These are phyloP conservation scores for Lota lota DNA, from an alignment of 2,113 vertebrate genomes.

Conservation along the genomic window DNA sequence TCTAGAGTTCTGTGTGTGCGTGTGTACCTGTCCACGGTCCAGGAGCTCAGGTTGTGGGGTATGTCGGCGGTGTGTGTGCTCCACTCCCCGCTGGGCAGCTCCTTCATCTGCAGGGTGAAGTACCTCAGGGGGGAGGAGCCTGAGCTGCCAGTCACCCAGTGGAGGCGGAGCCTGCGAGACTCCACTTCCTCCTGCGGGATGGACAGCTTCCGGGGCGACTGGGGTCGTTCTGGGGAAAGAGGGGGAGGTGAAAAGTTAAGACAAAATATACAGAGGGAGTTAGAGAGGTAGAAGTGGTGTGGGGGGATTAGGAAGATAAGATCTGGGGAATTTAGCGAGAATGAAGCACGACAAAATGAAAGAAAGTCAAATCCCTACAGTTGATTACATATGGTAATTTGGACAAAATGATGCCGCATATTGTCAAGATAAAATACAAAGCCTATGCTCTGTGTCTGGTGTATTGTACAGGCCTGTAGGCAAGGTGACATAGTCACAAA, in stretches of 20 bases:
- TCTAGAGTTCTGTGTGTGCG: not conserved
- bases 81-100: conserved; percentile 82
- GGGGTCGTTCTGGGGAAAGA: conserved; percentile 81
- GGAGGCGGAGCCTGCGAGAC: conserved; percentile 76
- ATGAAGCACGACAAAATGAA: conserved; percentile 32
- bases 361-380: too few species aligned
- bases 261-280: not conserved
- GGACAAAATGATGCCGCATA: too few species aligned
- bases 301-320: not conserved
- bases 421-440: too few species aligned
- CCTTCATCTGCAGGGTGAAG: conserved; percentile 85
- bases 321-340: not conserved
- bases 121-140: conserved; percentile 89
- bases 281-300: not conserved
- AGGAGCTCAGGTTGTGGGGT: conserved; percentile 82
- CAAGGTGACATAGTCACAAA: conserved; percentile 16
- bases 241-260: not conserved
- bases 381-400: too few species aligned
- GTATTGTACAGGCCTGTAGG: not conserved
- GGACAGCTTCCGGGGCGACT: conserved; percentile 80
- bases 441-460: too few species aligned
- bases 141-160: conserved; percentile 84
- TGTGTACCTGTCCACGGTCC: conserved; percentile 78
- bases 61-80: conserved; percentile 82
- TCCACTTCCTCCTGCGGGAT: conserved; percentile 83